Evolutionary conservation across 2,797 vertebrate genomes (phyloP), one percentile per base, ranked within the genome.

Genomic region (Melanotaenia boesemani): DNA sequence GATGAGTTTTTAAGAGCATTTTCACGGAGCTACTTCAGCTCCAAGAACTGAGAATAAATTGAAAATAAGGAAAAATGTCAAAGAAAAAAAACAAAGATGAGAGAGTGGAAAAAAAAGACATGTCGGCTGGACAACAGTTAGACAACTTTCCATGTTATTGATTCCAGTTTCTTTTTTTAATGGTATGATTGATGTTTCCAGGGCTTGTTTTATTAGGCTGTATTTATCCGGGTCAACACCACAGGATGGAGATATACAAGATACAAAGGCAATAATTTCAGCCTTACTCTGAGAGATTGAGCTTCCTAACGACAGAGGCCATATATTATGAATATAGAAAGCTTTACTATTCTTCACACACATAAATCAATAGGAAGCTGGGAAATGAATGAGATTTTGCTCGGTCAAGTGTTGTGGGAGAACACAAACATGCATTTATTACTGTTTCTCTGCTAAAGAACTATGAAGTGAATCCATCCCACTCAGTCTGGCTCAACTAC

Each of bases 101-200:
- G 39, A 50, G 32, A 28, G 28, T 16, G 13, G 13, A 77, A 75
- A 66, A 64, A 39, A 67, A 30, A n/a, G 46, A 48, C 37, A 66
- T 72, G 79, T 64, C 77, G 67, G 56, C 67, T 73, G 71, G 64
- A 85, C 84, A 85, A 78, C 74, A 70, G 60, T 39, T 66, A 52
- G 67, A 57, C 50, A 36, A 55, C 30, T 24, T 36, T 32, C 48
- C 12, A 34, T 58, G 70, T 77, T 86, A 77, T 90, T 84, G 88
- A 91, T 88, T 80, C 79, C 82, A 83, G 77, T 67, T 69, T 11
- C 41, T 72, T 83, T 77, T 88, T 86, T 83, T 86, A 77, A 77
- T 80, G 56, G 69, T 85, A 72, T 88, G 86, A 92, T 86, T 83
- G 83, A 91, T 85, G 78, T 70, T 79, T 67, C 76, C 63, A 81